These are phyloP conservation scores for Sphenopsis melanotis DNA, from an alignment of 2,797 vertebrate genomes.

Conservation along the genomic window DNA sequence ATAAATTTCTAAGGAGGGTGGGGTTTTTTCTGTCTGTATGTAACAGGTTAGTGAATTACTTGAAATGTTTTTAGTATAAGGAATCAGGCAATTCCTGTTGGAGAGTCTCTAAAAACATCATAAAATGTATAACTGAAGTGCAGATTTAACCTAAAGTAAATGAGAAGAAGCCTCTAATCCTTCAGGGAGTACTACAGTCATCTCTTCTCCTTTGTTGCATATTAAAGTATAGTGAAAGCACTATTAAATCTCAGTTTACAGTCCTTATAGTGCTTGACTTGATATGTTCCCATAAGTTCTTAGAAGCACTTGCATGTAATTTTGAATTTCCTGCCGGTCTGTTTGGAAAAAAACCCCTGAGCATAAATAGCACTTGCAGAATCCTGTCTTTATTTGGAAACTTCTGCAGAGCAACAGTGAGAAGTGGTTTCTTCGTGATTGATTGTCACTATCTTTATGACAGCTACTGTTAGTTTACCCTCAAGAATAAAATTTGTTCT, in stretches of 20 bases:
- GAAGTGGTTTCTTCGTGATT: neutral
- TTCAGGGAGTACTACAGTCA: neutral
- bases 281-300: neutral
- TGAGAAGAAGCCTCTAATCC: neutral
- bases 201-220: neutral
- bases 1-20: neutral
- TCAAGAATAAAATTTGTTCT: neutral
- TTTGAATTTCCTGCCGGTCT: neutral
- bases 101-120: neutral
- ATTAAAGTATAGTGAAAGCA: neutral
- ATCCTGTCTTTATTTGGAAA: neutral
- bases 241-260: neutral
- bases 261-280: neutral
- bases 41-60: neutral
- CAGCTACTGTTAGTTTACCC: neutral
- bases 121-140: neutral
- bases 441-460: neutral
- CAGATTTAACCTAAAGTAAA: neutral
- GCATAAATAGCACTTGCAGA: neutral
- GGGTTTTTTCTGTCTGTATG: rapidly evolving
- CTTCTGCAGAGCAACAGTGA: neutral
- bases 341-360: neutral
- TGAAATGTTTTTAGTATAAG: neutral
- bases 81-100: neutral
- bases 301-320: neutral